A percentile compares a stretch with the other conserved stretches of the same genome.
phyloP scores from a whole-genome alignment of 2,888 invertebrate species.

The Cecidostiba fungosa region DNA sequence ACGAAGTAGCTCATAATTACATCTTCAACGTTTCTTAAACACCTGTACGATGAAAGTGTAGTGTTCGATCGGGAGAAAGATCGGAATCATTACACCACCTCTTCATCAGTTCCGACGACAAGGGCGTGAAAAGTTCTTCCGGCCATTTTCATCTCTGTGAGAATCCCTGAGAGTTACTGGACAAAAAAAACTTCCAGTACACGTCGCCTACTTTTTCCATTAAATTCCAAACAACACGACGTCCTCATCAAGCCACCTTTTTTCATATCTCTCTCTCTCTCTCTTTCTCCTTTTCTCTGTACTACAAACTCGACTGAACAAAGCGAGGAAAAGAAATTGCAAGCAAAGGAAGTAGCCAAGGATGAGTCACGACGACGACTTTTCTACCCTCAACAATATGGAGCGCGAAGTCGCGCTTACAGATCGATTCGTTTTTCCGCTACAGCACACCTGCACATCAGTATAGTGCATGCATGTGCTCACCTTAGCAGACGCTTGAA shows the following conservation, averaged over 20 bases:
- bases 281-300: neutral
- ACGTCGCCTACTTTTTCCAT: neutral
- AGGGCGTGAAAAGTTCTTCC: neutral
- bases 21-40: neutral
- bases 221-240: neutral
- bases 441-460: neutral
- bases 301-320: neutral
- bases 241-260: neutral
- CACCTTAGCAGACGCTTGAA: neutral
- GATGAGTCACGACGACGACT: neutral
- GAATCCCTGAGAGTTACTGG: neutral
- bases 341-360: neutral
- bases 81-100: neutral
- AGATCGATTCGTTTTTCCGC: slow-evolving; percentile 5
- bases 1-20: neutral
- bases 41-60: neutral
- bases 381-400: neutral
- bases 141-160: neutral
- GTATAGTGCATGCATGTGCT: too few species aligned
- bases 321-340: neutral
- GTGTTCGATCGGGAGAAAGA: neutral
- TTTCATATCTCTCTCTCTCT: neutral
- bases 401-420: neutral
- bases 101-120: neutral
- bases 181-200: neutral